Evolutionary conservation across 2,797 vertebrate genomes (phyloP).

Genomic region (Thunnus albacares): DNA sequence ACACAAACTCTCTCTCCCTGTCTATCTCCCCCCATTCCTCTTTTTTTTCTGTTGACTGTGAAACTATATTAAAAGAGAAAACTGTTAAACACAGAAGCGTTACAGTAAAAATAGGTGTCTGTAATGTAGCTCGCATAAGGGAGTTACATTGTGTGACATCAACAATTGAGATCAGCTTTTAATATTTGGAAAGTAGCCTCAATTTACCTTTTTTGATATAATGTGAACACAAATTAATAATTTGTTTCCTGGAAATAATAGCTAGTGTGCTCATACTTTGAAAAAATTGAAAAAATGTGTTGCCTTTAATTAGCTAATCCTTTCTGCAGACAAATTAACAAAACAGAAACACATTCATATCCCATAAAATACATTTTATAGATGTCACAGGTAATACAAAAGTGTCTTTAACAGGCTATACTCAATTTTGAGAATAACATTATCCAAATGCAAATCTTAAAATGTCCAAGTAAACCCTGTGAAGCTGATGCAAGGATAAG

Average conservation of each 20-base stretch:
- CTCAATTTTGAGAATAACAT: background rate
- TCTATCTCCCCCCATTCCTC: background rate
- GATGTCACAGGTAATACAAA: background rate
- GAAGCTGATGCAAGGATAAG: constrained; percentile 38
- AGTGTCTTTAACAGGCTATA: background rate
- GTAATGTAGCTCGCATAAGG: background rate
- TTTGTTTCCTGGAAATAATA: background rate
- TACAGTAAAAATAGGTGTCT: background rate
- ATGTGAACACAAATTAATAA: background rate
- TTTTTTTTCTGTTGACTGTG: background rate
- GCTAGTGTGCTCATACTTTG: background rate
- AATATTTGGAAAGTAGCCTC: background rate
- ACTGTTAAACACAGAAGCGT: too few relatives aligned
- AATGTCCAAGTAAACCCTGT: constrained; percentile 5
- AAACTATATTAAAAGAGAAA: too few relatives aligned
- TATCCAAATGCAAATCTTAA: constrained; percentile 21
- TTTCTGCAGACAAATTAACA: background rate
- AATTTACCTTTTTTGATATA: background rate
- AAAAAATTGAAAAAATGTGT: background rate
- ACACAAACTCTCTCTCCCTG: background rate
- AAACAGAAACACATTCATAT: background rate
- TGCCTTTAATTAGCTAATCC: background rate
- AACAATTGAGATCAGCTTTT: background rate
- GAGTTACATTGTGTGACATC: background rate
- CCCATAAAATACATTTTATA: constrained; percentile 1